These are phyloP conservation scores for Syrrhaptes paradoxus DNA, from an alignment of 2,113 vertebrate species.

Conservation along the genomic window DNA sequence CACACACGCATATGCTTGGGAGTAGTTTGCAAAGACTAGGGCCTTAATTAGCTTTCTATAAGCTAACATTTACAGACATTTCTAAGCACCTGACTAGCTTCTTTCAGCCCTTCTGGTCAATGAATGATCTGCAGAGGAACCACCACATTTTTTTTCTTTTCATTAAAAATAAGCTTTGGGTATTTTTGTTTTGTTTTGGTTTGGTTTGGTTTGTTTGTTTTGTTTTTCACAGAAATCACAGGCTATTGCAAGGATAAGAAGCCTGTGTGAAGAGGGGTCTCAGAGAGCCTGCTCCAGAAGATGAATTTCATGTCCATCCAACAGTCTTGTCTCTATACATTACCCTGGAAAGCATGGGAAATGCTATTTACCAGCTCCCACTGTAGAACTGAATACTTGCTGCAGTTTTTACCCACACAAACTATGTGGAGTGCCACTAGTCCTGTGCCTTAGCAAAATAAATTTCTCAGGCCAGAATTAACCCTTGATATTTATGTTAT, in stretches of 20 bases:
- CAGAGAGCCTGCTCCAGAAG: background rate
- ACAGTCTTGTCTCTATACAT: background rate
- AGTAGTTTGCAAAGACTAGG: background rate
- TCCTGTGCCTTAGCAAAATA: background rate
- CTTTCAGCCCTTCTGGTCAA: background rate
- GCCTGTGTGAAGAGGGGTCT: fast-evolving
- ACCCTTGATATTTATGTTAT: background rate
- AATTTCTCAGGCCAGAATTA: background rate
- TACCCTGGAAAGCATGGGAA: background rate
- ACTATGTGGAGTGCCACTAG: background rate
- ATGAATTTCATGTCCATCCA: background rate
- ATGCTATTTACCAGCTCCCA: background rate
- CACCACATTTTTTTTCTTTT: background rate
- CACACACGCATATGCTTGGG: too few relatives aligned
- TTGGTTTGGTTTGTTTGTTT: background rate
- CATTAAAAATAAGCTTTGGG: background rate
- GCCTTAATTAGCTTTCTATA: background rate
- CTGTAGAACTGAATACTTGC: background rate
- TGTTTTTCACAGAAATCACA: background rate
- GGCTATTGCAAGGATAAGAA: background rate
- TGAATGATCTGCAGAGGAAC: background rate
- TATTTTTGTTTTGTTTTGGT: background rate
- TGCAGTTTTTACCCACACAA: background rate
- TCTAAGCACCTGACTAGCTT: background rate
- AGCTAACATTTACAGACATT: background rate